Base-by-base conservation (phyloP, 64 coral and sea anemone genomes). In the Catalaphyllia jardinei region DNA sequence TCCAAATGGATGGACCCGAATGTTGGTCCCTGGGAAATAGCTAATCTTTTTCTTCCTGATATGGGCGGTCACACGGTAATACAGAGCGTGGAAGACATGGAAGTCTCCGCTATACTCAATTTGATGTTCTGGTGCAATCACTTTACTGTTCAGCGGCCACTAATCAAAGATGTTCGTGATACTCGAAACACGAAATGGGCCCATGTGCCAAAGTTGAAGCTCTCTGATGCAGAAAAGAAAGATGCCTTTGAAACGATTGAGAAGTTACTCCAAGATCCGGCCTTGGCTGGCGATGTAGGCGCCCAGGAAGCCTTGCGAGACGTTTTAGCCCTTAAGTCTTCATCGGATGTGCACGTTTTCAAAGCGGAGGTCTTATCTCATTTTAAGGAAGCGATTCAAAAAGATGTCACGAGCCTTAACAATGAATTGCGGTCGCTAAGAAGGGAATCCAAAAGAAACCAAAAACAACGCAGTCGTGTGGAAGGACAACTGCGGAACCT, bases 11-110 rank as follows among this genome's bases (percentile, higher is more conserved):
- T 50, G 31, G 54, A 82, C 12, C 54, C 79, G 63, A 30, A 6
- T 17, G 10, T 61, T 17, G 79, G 79, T 62, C 61, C 52, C 10
- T 95, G 93, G 93, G 89, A 95, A 29, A 78, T 95, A 27, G 89
- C 94, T 28, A 95, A 95, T 50, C 71, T 95, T 1, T 95, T 76
- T 71, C 91, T 96, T 73, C 75, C 94, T 19, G 89, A 72, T 29
- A 12, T 63, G 16, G 81, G 64, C 0, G 89, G 35, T 11, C 74
- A 83, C 31, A 69, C 50, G 19, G 50, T 39, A 19, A 38, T 71
- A 31, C 29, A 46, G 25, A 73, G 67, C 60, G 89, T 79, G 20
- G 73, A 55, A 13, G 79, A 73, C 19, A 83, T 80, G 38, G 89
- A 84, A 72, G 17, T 80, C 29, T 83, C 89, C 60, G 89, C 69